Evolutionary conservation across 2,888 invertebrate species (phyloP), one percentile per base, ranked within the genome.

Genomic region (Microctonus brassicae): DNA sequence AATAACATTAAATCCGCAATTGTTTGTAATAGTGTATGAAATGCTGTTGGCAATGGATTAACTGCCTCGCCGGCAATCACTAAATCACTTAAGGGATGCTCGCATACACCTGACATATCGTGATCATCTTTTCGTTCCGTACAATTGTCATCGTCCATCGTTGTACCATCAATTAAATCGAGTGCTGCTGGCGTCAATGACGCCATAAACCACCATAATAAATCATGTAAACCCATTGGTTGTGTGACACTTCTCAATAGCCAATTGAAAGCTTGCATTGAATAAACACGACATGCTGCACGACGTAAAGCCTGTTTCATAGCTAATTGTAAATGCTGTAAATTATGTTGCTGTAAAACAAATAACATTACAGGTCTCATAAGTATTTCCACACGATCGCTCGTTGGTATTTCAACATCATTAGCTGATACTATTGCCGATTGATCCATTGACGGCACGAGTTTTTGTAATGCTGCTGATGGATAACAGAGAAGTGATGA

Each of bases 221-320:
- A 90, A 88, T 99, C 98, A 81, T 98, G 98, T 22, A 99, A 91
- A 83, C 96, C 95, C 4, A 94, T 93, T 3, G 97, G 94, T 85
- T 97, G 97, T 0, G 97, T 97, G 0, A 97, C 95, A 66, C 94
- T 96, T 65, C 97, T 91, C 58, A 99, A 88, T 24, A 99, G 88
- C 99, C 99, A 99, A 86, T 98, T 98, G 78, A 98, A 89, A 0
- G 97, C 97, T 91, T 97, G 96, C 90, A 98, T 93, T 1, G 97
- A 95, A 88, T 95, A 93, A 80, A 97, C 94, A 73, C 97, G 88
- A 83, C 96, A 92, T 39, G 93, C 93, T 63, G 94, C 94, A 70
- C 94, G 92, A 29, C 94, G 90, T 1, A 98, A 89, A 0, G 97
- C 94, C 73, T 96, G 94, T 76, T 95, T 94, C 94, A 98, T 96